phyloP scores from a whole-genome alignment of 53 echinoderm and acorn worm species.

The Paelopatides confundens region DNA sequence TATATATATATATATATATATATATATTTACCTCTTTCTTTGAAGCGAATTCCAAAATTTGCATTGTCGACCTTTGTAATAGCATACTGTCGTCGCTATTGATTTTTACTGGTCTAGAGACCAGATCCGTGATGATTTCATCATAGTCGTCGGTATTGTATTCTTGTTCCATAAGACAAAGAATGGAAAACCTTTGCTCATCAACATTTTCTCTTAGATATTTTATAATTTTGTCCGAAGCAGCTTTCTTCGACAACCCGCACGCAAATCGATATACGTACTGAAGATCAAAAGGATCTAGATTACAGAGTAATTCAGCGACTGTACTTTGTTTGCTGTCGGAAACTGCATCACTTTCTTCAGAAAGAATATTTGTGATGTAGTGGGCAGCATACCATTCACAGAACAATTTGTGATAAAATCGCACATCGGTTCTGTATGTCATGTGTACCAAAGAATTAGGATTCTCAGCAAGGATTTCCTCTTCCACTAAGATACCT shows the following conservation, averaged over 20 bases:
- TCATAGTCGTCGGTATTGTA: neutral
- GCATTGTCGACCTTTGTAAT: neutral
- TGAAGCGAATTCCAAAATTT: neutral
- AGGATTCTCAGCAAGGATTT: neutral
- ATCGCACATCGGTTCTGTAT: neutral
- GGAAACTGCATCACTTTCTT: neutral
- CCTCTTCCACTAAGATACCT: constrained; percentile 12
- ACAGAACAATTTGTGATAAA: constrained; percentile 18
- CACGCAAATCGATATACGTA: constrained; percentile 6
- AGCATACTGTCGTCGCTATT: neutral
- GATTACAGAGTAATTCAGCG: neutral
- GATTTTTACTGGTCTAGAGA: neutral
- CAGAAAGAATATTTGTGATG: neutral
- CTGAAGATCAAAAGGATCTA: neutral
- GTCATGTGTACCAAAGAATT: neutral
- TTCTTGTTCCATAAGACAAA: neutral
- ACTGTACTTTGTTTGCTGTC: too few relatives aligned
- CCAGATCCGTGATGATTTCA: neutral
- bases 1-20: too few relatives aligned
- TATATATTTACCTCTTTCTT: neutral
- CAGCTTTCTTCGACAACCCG: neutral
- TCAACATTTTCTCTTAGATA: neutral
- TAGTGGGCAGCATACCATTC: constrained; percentile 31
- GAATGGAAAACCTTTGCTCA: neutral
- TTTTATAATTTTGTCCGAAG: neutral